phyloP scores from a whole-genome alignment of 1,140 invertebrate genomes.

The Metopolophium dirhodum region DNA sequence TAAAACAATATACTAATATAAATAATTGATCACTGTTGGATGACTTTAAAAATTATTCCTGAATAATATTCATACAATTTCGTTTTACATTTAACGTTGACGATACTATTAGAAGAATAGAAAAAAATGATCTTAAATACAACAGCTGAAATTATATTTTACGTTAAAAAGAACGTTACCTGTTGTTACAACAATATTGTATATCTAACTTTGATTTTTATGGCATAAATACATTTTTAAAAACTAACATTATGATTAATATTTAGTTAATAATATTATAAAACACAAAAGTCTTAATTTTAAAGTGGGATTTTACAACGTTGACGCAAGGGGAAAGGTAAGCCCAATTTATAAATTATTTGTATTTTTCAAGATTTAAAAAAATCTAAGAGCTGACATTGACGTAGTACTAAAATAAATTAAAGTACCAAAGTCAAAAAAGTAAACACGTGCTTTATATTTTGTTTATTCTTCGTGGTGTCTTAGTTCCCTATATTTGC shows the following conservation, averaged over 20 bases:
- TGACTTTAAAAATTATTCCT: no score
- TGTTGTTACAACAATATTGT: background rate
- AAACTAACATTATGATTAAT: background rate
- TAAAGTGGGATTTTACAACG: background rate
- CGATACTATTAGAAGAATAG: no score
- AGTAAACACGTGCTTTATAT: background rate
- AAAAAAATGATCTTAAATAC: no score
- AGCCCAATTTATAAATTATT: constrained; percentile 19
- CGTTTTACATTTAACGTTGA: no score
- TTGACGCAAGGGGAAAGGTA: background rate
- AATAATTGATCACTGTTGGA: background rate
- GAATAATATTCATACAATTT: no score
- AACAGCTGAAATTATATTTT: no score
- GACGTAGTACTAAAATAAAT: constrained; percentile 2
- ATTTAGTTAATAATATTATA: background rate
- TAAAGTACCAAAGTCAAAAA: background rate
- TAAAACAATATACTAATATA: background rate
- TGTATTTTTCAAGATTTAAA: background rate
- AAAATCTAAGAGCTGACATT: background rate
- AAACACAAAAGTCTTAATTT: background rate
- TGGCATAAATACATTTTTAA: background rate
- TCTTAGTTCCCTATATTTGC: background rate
- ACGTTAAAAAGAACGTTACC: background rate
- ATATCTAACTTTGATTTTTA: background rate
- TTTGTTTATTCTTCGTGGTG: background rate